These are phyloP conservation scores for Asbolus verrucosus DNA, from an alignment of 1,140 invertebrate species.

Conservation along the genomic window DNA sequence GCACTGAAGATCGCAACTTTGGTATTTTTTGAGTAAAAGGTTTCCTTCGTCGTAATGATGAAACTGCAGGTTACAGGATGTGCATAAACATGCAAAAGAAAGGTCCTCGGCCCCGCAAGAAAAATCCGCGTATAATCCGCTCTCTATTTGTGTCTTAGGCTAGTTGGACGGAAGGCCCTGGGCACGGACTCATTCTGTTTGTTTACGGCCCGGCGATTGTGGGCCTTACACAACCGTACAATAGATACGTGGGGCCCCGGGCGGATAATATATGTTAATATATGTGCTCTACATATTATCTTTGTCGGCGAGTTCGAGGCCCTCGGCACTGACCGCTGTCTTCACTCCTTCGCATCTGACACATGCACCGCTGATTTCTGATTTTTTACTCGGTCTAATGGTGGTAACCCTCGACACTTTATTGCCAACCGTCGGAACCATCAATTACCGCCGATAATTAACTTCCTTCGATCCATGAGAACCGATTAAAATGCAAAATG, in stretches of 20 bases:
- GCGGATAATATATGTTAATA: conserved; percentile 59
- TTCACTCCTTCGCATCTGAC: conserved; percentile 36
- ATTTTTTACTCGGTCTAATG: too few species aligned
- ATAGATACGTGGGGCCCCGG: conserved; percentile 43
- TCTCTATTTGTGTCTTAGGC: background rate
- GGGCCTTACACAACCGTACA: conserved; percentile 42
- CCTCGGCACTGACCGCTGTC: conserved; percentile 39
- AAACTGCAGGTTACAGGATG: too few species aligned
- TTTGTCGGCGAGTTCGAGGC: conserved; percentile 57
- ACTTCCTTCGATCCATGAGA: conserved; percentile 12
- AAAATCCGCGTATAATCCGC: too few species aligned
- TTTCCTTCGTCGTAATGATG: too few species aligned
- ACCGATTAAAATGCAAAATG: conserved; percentile 33
- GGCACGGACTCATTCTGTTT: conserved; percentile 41
- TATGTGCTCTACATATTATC: conserved; percentile 61
- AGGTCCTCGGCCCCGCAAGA: too few species aligned
- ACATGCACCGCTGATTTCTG: background rate
- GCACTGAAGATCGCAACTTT: too few species aligned
- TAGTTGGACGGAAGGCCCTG: conserved; percentile 26
- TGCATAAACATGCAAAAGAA: too few species aligned
- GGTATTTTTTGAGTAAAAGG: too few species aligned
- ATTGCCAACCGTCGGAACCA: background rate
- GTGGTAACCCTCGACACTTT: too few species aligned
- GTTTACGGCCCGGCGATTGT: conserved; percentile 46
- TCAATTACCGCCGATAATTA: conserved; percentile 10